A percentile compares a stretch with the other conserved stretches of the same genome.
phyloP scores from a whole-genome alignment of 2,113 vertebrate genomes.

The Otus sunia region DNA sequence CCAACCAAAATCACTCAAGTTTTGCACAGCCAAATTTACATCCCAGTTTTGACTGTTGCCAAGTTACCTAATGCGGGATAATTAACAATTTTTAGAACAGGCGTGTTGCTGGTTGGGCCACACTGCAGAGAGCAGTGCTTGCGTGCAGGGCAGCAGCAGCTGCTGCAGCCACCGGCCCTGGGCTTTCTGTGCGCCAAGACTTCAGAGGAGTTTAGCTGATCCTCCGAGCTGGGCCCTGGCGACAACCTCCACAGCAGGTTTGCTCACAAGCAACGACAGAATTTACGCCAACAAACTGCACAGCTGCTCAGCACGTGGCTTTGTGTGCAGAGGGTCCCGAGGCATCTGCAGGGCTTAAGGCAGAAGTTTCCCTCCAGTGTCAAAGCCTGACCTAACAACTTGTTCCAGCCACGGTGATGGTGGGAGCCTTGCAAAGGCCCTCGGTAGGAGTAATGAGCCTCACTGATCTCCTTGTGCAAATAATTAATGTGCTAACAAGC shows the following conservation, averaged over 20 bases:
- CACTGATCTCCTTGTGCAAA: not conserved
- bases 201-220: not conserved
- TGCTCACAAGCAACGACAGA: not conserved
- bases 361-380: not conserved
- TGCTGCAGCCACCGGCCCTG: not conserved
- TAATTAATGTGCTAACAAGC: accelerated
- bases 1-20: not conserved
- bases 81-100: not conserved
- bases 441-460: not conserved
- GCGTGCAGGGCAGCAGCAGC: not conserved
- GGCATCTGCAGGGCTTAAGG: too few species aligned
- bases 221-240: not conserved
- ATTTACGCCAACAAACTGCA: too few species aligned
- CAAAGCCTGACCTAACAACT: not conserved
- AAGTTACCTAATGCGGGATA: not conserved
- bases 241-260: accelerated
- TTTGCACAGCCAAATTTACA: not conserved
- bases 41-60: not conserved
- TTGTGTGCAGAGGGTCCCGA: not conserved
- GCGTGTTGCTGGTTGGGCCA: too few species aligned
- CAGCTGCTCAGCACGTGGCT: not conserved
- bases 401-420: accelerated
- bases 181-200: not conserved
- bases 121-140: not conserved
- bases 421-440: not conserved